Conservation (phyloP, 2,888 invertebrate species). For the Aphelenchoides bicaudatus region DNA sequence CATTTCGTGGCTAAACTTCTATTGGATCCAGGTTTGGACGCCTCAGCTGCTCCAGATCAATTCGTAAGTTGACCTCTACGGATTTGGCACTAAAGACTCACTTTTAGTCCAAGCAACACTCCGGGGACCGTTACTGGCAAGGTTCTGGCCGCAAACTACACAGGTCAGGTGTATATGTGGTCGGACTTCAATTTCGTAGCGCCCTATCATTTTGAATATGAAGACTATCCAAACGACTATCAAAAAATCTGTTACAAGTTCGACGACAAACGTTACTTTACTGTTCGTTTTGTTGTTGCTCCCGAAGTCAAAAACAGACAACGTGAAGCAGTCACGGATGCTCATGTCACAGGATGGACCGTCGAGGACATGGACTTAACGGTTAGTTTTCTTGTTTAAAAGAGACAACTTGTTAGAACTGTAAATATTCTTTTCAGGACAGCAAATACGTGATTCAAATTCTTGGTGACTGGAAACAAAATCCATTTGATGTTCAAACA, state of each 20-base stretch:
- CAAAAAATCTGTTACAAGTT: constrained; percentile 60
- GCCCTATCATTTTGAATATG: constrained; percentile 57
- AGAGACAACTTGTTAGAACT: constrained; percentile 16
- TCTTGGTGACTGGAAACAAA: constrained; percentile 55
- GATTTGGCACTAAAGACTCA: constrained; percentile 13
- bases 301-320: constrained; percentile 46
- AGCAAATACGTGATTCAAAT: constrained; percentile 53
- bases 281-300: constrained; percentile 55
- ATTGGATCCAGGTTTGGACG: constrained; percentile 61
- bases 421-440: constrained; percentile 42
- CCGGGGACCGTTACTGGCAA: constrained; percentile 55
- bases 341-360: constrained; percentile 59
- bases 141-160: constrained; percentile 61
- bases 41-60: constrained; percentile 57
- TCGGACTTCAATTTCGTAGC: constrained; percentile 57
- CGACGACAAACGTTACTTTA: constrained; percentile 59
- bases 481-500: constrained; percentile 59
- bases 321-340: constrained; percentile 50
- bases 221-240: constrained; percentile 56
- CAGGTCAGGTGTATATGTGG: constrained; percentile 55
- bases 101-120: constrained; percentile 41
- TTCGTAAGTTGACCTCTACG: constrained; percentile 34
- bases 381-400: constrained; percentile 36
- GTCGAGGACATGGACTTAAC: constrained; percentile 52
- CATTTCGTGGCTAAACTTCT: constrained; percentile 61